These are phyloP conservation scores for Spilosoma lubricipeda DNA, from an alignment of 2,888 invertebrate genomes.

Conservation along the genomic window DNA sequence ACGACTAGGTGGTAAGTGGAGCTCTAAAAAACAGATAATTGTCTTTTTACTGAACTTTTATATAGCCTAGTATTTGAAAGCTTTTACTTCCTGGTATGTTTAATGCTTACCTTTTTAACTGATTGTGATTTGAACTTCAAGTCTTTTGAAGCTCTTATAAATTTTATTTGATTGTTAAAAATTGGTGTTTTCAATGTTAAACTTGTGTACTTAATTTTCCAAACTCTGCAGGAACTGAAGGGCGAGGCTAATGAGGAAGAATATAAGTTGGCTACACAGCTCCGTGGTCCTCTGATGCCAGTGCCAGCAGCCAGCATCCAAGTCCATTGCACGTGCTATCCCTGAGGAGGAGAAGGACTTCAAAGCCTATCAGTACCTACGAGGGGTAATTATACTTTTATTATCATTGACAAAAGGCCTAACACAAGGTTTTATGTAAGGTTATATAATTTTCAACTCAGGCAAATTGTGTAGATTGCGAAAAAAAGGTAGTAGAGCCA, in stretches of 20 bases:
- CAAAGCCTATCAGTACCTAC: conserved; percentile 94
- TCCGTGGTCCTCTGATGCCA: conserved; percentile 94
- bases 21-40: no score
- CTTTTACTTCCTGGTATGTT: no score
- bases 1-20: no score
- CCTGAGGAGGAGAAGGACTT: conserved; percentile 97
- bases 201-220: neutral
- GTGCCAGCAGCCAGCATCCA: conserved; percentile 91
- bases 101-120: neutral
- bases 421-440: neutral
- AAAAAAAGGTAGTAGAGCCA: no score
- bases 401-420: neutral
- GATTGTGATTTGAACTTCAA: neutral
- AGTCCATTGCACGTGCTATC: conserved; percentile 93
- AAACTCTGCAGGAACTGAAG: conserved; percentile 88
- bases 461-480: no score
- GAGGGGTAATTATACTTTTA: conserved; percentile 86
- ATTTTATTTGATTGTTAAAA: neutral
- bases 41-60: no score
- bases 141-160: neutral
- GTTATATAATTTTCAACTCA: no score
- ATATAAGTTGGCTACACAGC: conserved; percentile 96
- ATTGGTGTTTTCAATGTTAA: neutral
- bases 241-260: conserved; percentile 96
- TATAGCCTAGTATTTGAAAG: no score